phyloP scores from a whole-genome alignment of 2,797 vertebrate genomes.

The Semotilus atromaculatus region DNA sequence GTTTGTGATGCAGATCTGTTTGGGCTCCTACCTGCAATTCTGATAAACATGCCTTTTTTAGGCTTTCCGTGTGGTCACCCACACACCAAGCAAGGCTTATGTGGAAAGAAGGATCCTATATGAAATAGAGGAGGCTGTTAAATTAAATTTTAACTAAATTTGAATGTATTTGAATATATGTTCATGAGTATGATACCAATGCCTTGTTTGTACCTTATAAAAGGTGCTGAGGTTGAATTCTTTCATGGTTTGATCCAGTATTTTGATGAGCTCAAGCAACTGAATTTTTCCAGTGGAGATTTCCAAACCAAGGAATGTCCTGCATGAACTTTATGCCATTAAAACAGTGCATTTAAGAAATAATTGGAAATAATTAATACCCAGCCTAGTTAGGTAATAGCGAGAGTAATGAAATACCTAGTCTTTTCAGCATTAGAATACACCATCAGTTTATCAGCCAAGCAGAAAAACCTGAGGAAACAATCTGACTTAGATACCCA shows the following conservation, averaged over 20 bases:
- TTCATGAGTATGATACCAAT: background rate
- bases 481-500: slow-evolving; percentile 50
- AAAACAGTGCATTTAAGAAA: background rate
- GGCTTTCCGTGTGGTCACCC: slow-evolving; percentile 76
- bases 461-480: slow-evolving; percentile 84
- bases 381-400: too few relatives aligned
- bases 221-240: slow-evolving; percentile 82
- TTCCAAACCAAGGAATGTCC: slow-evolving; percentile 85
- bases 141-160: background rate
- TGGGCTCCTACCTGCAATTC: slow-evolving; percentile 85
- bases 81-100: slow-evolving; percentile 94
- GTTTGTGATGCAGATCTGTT: background rate
- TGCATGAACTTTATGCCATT: slow-evolving; percentile 51
- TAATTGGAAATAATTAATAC: background rate
- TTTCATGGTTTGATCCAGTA: slow-evolving; percentile 81
- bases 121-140: background rate
- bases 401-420: slow-evolving; percentile 75
- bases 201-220: slow-evolving; percentile 76
- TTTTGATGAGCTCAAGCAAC: slow-evolving; percentile 77
- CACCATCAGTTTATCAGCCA: slow-evolving; percentile 84
- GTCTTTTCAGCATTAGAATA: slow-evolving; percentile 92
- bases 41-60: slow-evolving; percentile 75
- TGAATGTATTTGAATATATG: background rate
- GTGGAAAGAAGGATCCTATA: slow-evolving; percentile 93
- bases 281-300: slow-evolving; percentile 77